Base-by-base conservation (phyloP, 2,888 invertebrate genomes). In the Pediacus dermestoides region DNA sequence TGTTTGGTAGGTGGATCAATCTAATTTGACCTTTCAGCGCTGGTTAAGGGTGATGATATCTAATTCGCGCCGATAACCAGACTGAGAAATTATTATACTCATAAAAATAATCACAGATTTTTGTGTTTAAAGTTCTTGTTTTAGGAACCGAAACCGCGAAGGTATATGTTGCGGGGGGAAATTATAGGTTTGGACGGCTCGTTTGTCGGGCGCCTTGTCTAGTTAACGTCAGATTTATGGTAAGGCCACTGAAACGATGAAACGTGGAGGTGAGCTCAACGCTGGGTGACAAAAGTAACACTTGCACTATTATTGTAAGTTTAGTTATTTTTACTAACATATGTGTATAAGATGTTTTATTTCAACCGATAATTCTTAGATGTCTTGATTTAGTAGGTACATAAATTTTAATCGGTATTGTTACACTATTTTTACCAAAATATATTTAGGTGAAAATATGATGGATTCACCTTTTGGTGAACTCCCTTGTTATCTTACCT, bases 201-300 rank as follows among this genome's bases (percentile, higher is more conserved):
- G 62, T 67, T 67, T 64, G 62, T 60, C 58, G 63, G 66, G 64
- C 65, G 65, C 64, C 66, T 61, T 61, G 64, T 65, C 65, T 66
- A 66, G 65, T 67, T 67, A 67, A 55, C 58, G 46, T 42, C 60
- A 65, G 65, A 67, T 66, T 67, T 67, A 61, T 55, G 48, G 34
- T 37, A 30, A 37, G 32, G n/a, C n/a, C n/a, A n/a, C n/a, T n/a
- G n/a, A n/a, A n/a, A n/a, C 39, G 30, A 44, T 33, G 37, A 37
- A 25, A 23, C 25, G 25, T 22, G 28, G 36, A 28, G 34, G 30
- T 31, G 21, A 21, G 34, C 23, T 25, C 34, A 22, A 37, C n/a
- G n/a, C n/a, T n/a, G n/a, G n/a, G n/a, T n/a, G n/a, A n/a, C n/a
- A n/a, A n/a, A n/a, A n/a, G n/a, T n/a, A n/a, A n/a, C n/a, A n/a